Evolutionary conservation across 2,113 vertebrate species (phyloP).

Genomic region (Puffinus mauretanicus): DNA sequence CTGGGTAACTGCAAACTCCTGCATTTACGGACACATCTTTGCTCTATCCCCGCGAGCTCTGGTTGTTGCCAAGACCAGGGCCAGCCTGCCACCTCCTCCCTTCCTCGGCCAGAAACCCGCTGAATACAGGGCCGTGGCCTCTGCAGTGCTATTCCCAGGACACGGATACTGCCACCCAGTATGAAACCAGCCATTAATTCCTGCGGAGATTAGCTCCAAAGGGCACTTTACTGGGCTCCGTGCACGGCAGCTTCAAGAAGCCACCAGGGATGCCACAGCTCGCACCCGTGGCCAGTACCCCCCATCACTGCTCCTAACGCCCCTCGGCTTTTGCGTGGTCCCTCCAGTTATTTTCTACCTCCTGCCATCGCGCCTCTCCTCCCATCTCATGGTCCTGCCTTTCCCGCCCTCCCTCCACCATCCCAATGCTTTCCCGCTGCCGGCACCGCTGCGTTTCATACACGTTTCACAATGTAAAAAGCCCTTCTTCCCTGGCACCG

Average conservation of each 20-base stretch:
- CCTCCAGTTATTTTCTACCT: neutral
- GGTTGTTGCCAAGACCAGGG: neutral
- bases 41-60: neutral
- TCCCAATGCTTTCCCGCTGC: fast-evolving
- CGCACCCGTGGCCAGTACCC: neutral
- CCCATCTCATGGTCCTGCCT: neutral
- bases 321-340: neutral
- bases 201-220: slow-evolving; percentile 8
- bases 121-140: neutral
- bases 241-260: neutral
- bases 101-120: neutral
- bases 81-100: neutral
- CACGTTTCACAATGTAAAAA: neutral
- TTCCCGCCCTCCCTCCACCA: neutral
- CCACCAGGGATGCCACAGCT: neutral
- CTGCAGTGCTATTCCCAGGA: neutral
- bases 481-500: neutral
- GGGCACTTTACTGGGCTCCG: neutral
- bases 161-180: neutral
- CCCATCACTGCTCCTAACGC: neutral
- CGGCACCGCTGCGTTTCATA: neutral
- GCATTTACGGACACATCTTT: neutral
- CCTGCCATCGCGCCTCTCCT: neutral
- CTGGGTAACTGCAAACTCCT: neutral
- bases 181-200: slow-evolving; percentile 41